These are phyloP conservation scores for Malacosoma neustria DNA, from an alignment of 2,888 invertebrate genomes.

Conservation along the genomic window DNA sequence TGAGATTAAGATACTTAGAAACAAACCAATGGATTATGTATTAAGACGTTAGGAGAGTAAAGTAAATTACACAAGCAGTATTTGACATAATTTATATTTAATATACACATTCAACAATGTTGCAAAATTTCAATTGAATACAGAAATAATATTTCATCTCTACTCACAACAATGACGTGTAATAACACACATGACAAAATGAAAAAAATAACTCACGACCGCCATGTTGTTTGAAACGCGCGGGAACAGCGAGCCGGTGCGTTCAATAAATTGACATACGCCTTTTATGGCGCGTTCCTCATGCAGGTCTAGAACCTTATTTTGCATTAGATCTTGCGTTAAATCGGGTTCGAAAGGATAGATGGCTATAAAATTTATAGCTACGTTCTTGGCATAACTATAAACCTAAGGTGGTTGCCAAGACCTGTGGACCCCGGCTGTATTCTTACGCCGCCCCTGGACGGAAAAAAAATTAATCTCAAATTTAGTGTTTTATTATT, in stretches of 20 bases:
- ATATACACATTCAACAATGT: not conserved
- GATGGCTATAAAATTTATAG: conserved; percentile 13
- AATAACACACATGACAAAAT: conserved; percentile 43
- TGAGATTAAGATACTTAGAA: too few species aligned
- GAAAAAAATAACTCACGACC: conserved; percentile 28
- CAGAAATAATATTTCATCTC: conserved; percentile 34
- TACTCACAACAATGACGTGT: too few species aligned
- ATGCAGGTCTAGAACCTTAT: conserved; percentile 47
- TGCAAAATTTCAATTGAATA: conserved; percentile 26
- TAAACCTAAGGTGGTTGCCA: too few species aligned
- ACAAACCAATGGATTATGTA: too few species aligned
- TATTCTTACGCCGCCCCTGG: too few species aligned
- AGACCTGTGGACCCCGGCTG: too few species aligned
- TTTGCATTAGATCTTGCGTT: conserved; percentile 39
- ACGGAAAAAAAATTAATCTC: too few species aligned
- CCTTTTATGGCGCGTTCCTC: conserved; percentile 48
- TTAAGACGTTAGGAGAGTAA: too few species aligned
- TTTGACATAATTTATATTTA: too few species aligned
- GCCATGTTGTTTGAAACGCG: conserved; percentile 50
- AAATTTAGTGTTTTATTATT: conserved; percentile 1
- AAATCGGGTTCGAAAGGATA: conserved; percentile 36
- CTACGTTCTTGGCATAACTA: too few species aligned
- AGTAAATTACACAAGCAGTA: too few species aligned
- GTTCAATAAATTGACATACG: conserved; percentile 65
- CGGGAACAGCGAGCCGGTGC: conserved; percentile 38